phyloP scores from a whole-genome alignment of 2,113 vertebrate species.

The Stigmatopora nigra region DNA sequence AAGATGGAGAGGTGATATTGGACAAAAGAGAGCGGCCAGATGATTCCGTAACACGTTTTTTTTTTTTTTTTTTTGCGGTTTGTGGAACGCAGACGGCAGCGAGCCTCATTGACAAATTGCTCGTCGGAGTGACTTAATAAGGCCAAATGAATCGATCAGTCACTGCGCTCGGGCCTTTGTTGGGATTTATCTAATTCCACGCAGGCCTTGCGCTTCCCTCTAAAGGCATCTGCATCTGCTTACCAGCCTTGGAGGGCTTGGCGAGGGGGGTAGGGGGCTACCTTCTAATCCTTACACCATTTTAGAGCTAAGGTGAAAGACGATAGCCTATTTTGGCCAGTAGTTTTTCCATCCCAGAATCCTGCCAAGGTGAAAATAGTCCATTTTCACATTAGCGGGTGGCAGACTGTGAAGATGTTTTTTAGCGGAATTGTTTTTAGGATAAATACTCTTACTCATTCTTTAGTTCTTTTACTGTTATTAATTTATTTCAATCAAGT shows the following conservation, averaged over 20 bases:
- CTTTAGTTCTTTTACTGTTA: no score
- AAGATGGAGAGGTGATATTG: conserved; percentile 27
- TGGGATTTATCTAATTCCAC: conserved; percentile 56
- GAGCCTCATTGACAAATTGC: conserved; percentile 55
- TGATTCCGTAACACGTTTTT: conserved; percentile 29
- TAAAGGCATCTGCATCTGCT: conserved; percentile 62
- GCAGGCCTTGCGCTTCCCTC: conserved; percentile 43
- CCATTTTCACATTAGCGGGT: no score
- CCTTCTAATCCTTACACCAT: background rate
- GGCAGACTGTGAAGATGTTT: no score
- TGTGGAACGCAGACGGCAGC: conserved; percentile 13
- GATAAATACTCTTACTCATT: no score
- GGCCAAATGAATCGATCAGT: conserved; percentile 63
- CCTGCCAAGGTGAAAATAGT: no score
- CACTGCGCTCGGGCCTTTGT: conserved; percentile 43
- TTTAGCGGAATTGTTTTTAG: no score
- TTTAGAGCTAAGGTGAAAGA: background rate
- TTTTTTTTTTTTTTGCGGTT: conserved; percentile 19
- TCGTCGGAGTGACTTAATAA: conserved; percentile 59
- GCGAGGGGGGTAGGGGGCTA: background rate
- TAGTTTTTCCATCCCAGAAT: no score
- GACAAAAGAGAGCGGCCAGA: conserved; percentile 29
- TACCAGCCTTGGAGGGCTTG: conserved; percentile 10
- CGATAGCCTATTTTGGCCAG: background rate
- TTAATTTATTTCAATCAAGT: no score